Conservation (phyloP, 2,113 vertebrate species). For the Capreolus pygargus region DNA sequence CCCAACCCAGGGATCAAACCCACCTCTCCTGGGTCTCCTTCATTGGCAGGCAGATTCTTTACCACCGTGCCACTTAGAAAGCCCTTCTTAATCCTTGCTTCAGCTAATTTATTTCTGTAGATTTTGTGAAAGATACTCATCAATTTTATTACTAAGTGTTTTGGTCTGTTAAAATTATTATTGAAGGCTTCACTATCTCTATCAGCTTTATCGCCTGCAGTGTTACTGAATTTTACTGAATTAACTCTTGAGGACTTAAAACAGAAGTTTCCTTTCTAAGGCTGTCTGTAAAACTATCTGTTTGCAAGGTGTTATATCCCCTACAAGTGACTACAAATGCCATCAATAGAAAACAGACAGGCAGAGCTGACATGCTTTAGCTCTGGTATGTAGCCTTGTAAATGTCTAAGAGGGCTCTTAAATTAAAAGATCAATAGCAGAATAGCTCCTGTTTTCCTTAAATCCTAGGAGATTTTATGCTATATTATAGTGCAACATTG, state of each 20-base stretch:
- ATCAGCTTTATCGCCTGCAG: neutral
- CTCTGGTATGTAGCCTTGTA: neutral
- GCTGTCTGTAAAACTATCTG: neutral
- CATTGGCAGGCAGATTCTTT: neutral
- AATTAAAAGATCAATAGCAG: conserved; percentile 8
- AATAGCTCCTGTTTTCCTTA: conserved; percentile 32
- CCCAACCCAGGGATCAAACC: neutral
- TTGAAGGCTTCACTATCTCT: neutral
- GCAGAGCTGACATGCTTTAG: neutral
- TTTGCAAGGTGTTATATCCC: neutral
- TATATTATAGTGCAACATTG: neutral
- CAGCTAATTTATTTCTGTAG: conserved; percentile 8
- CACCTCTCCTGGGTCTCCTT: neutral
- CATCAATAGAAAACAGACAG: neutral
- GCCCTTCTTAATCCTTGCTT: conserved; percentile 32
- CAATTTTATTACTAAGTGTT: conserved; percentile 35
- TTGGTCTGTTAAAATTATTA: conserved; percentile 35
- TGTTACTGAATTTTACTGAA: conserved; percentile 1
- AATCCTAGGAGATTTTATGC: neutral
- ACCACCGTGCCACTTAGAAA: neutral
- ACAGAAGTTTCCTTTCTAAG: neutral
- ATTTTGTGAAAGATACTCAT: conserved; percentile 21
- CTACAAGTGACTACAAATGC: neutral
- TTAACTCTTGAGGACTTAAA: conserved; percentile 16
- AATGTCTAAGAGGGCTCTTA: neutral